phyloP scores from a whole-genome alignment of 1,140 invertebrate species.

The Calliopsis andreniformis region DNA sequence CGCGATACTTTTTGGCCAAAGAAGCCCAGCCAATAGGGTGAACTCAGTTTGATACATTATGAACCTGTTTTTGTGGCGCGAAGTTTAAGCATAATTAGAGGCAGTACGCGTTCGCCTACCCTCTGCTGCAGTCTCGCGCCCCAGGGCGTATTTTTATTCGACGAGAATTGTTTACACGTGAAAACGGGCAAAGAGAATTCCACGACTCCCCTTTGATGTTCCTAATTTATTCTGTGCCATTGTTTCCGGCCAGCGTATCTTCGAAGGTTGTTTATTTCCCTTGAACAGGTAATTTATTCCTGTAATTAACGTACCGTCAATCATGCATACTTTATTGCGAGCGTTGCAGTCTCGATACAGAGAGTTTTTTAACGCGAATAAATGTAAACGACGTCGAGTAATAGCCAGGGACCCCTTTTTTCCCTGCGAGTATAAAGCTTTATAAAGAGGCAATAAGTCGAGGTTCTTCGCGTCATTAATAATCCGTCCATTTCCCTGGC shows the following conservation, averaged over 20 bases:
- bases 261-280: background rate
- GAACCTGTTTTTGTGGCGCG: background rate
- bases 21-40: too few species aligned
- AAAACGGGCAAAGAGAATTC: constrained; percentile 4
- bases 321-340: constrained; percentile 14
- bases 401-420: constrained; percentile 2
- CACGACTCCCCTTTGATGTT: constrained; percentile 10
- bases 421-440: background rate
- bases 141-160: background rate
- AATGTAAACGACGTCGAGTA: constrained; percentile 23
- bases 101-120: background rate
- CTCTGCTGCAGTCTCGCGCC: background rate
- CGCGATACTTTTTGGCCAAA: too few species aligned
- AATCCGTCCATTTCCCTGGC: constrained; percentile 45
- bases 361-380: background rate
- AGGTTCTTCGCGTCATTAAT: constrained; percentile 38
- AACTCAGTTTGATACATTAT: background rate
- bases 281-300: background rate
- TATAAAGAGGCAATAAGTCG: background rate
- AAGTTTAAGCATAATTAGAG: constrained; percentile 2
- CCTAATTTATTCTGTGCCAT: constrained; percentile 5
- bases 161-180: background rate
- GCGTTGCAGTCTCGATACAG: too few species aligned
- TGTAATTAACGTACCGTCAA: constrained; percentile 19
- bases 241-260: constrained; percentile 1